Evolutionary conservation across 2,797 vertebrate genomes (phyloP).

Genomic region (Halcyon smyrnensis): DNA sequence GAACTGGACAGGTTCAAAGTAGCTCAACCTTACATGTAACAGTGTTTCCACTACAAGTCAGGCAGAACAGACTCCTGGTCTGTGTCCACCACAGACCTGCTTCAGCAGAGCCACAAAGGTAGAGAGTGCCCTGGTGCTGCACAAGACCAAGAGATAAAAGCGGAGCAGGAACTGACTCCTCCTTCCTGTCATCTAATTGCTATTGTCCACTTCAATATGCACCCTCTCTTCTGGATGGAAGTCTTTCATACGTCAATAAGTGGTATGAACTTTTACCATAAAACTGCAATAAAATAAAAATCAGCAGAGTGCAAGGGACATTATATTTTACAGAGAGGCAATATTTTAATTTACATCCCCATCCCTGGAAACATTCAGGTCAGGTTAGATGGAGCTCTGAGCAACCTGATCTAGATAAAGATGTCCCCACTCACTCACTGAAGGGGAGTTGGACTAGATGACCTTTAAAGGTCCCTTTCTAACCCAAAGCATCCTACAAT

Average conservation of each 20-base stretch:
- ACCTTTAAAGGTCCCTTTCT: neutral
- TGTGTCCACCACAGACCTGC: neutral
- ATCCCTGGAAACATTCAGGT: neutral
- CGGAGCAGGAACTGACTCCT: neutral
- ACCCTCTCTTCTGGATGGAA: neutral
- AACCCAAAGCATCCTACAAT: neutral
- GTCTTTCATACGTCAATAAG: neutral
- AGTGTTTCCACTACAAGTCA: fast-evolving
- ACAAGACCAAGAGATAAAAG: neutral
- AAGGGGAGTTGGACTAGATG: neutral
- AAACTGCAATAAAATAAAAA: neutral
- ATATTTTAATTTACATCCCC: neutral
- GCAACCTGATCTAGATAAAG: neutral
- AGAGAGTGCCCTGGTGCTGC: neutral
- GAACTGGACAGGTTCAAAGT: neutral
- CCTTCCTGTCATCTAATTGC: neutral
- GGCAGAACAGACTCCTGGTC: neutral
- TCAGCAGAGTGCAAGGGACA: neutral
- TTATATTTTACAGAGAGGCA: neutral
- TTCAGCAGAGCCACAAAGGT: neutral
- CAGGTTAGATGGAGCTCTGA: neutral
- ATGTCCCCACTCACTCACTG: neutral
- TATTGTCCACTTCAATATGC: neutral
- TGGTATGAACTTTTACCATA: neutral
- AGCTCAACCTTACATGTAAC: neutral